These are phyloP conservation scores for Chelonoidis abingdonii DNA, from an alignment of 2,113 vertebrate genomes.

Conservation along the genomic window DNA sequence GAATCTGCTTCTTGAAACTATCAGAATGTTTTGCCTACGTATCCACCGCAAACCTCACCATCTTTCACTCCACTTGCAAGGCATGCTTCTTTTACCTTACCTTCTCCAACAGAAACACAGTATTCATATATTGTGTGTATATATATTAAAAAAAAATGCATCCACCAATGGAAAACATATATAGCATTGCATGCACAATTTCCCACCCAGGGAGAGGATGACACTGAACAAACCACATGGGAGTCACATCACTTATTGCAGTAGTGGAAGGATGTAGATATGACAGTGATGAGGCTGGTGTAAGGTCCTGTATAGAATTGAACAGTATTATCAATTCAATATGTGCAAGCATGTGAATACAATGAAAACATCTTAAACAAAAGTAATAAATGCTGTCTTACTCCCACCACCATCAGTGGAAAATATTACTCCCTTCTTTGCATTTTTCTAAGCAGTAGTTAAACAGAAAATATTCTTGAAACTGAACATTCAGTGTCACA, in stretches of 20 bases:
- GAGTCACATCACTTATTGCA: neutral
- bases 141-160: neutral
- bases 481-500: constrained; percentile 52
- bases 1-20: neutral
- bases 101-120: neutral
- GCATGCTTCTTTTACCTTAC: neutral
- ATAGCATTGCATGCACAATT: neutral
- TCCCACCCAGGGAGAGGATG: neutral
- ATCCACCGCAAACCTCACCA: neutral
- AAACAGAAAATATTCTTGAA: constrained; percentile 47
- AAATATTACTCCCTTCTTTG: constrained; percentile 31
- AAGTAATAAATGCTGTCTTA: neutral
- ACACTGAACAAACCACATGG: neutral
- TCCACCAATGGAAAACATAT: neutral
- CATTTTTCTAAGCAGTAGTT: constrained; percentile 45
- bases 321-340: neutral
- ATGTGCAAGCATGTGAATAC: neutral
- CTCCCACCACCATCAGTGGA: constrained; percentile 31
- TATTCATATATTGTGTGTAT: neutral
- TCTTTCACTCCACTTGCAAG: neutral
- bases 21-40: neutral
- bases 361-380: neutral
- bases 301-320: neutral
- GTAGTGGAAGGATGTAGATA: neutral
- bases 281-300: neutral